Conservation (phyloP, 23 tunicate species). For the Styela plicata region DNA sequence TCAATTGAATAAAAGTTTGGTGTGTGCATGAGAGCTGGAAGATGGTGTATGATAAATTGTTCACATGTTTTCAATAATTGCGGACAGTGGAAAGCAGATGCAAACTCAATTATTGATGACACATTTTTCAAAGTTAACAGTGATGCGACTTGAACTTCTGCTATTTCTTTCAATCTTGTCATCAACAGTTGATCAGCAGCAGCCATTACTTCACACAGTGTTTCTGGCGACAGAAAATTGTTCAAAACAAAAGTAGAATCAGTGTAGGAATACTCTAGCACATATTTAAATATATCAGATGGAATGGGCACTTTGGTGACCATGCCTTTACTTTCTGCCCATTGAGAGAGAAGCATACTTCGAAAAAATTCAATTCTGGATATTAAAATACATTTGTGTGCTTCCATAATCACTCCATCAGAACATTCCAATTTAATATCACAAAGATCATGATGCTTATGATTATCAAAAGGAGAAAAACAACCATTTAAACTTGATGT, state of each 20-base stretch:
- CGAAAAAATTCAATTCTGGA: constrained; percentile 74
- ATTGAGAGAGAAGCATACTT: constrained; percentile 67
- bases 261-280: constrained; percentile 64
- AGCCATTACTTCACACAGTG: constrained; percentile 63
- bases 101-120: constrained; percentile 44
- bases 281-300: constrained; percentile 51
- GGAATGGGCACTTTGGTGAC: constrained; percentile 69
- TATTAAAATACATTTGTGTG: constrained; percentile 78
- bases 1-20: constrained; percentile 55
- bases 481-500: not conserved
- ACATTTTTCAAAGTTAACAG: constrained; percentile 76
- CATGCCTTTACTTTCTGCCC: constrained; percentile 36
- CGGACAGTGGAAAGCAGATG: constrained; percentile 52
- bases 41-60: constrained; percentile 65
- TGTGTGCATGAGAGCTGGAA: constrained; percentile 61
- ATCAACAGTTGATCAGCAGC: constrained; percentile 70
- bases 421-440: constrained; percentile 66
- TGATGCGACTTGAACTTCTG: constrained; percentile 74
- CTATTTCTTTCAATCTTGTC: constrained; percentile 65
- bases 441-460: constrained; percentile 16
- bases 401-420: constrained; percentile 41
- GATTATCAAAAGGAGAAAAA: not conserved
- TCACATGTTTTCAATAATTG: constrained; percentile 54
- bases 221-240: constrained; percentile 33
- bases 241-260: constrained; percentile 34